Base-by-base conservation (phyloP, 2,113 vertebrate genomes). In the Noturus placidus region DNA sequence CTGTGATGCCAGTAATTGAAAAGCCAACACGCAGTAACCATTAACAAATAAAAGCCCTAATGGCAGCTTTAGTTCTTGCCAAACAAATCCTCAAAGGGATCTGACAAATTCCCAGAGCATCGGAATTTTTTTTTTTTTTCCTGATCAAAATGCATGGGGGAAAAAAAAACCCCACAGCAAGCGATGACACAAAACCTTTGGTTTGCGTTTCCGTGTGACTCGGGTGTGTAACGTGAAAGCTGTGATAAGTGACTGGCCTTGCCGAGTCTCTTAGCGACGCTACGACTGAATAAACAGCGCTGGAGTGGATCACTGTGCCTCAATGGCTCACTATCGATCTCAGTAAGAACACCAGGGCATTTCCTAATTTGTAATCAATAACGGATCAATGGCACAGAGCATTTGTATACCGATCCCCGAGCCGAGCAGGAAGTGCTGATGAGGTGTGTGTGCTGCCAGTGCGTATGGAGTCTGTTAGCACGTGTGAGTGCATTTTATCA, bases 291-390 rank as follows among this genome's bases (percentile, higher is more conserved):
- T 84, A 88, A 84, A 88, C 87, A 79, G 82, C 77, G 74, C 72
- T 79, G 87, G 87, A 88, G 87, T 90, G 69, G 88, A 88, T 92
- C 92, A 92, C 89, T 91, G 90, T 91, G 87, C 93, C 93, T 92
- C 87, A 90, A 91, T 87, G 90, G 89, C 86, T 82, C 46, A n/a
- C 91, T 92, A 93, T 95, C 93, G 94, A 91, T 90, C 92, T 89
- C 84, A 89, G 91, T 92, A 91, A 89, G 83, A 91, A 94, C 93
- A 93, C 93, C 93, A 92, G 93, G 94, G 89, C 92, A 92, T 92
- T 92, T 92, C 93, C 92, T 95, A 95, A 96, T 94, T 92, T 93
- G 91, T 92, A 95, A 95, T 95, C 95, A 93, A 95, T 95, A 91
- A 65, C 88, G 91, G 92, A 94, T 95, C 94, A 92, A 95, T 95